Base-by-base conservation (phyloP, 2,113 vertebrate genomes). In the Rynchops niger region DNA sequence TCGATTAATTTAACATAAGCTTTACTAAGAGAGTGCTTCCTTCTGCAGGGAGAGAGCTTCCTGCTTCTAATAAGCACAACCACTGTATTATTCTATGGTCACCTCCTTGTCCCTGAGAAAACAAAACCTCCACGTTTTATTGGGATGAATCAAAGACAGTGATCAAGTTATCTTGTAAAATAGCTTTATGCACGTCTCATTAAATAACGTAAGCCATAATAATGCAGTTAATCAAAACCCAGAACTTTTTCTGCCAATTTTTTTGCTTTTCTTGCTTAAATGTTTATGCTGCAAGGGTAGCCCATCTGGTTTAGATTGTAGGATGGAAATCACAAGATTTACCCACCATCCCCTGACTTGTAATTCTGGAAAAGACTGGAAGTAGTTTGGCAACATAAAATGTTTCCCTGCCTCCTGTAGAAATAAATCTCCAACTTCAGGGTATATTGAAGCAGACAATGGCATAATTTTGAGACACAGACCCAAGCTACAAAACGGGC, bases 291-390 rank as follows among this genome's bases (percentile, higher is more conserved):
- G 53, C 84, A 65, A 85, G 90, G 43, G 88, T 71, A 93, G 86
- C 34, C 94, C 97, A 97, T 98, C 97, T 98, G 98, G 96, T 97
- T 98, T 98, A 97, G 95, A 97, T 97, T 95, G 91, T 66, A 96
- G 84, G 83, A 91, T 85, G 74, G 81, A 97, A 98, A 96, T 97
- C 96, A 97, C 88, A 96, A 97, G 97, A 97, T 92, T 88, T 96
- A 96, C 93, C 78, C 94, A 94, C 96, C 86, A 91, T 96, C 89
- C 92, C 76, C 95, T 92, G 95, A 93, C 66, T 97, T 97, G 82
- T 96, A 97, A 97, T 97, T 95, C 91, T 95, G 94, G 97, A 95
- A 97, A 97, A 97, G 88, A 92, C 88, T 88, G 91, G 86, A 93
- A 97, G 94, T 97, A 95, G 94, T 97, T 91, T 96, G 94, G 95